phyloP scores from a whole-genome alignment of 92 coral and sea anemone species.

The Zoanthus gigantus region DNA sequence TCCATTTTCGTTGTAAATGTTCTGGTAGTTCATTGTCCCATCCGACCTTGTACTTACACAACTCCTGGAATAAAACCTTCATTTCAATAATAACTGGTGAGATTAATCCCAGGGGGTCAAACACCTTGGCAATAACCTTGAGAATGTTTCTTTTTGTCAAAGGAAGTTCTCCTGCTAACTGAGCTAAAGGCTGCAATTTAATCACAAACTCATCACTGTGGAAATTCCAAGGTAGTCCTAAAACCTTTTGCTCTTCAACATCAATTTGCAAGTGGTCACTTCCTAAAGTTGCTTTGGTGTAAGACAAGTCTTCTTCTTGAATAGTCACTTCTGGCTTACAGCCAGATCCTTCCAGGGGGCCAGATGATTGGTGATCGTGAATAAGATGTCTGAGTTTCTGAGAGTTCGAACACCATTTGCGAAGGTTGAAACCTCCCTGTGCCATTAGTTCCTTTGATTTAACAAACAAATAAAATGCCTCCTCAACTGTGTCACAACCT shows the following conservation, averaged over 20 bases:
- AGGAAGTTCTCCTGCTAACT: slow-evolving; percentile 51
- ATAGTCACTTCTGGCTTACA: slow-evolving; percentile 10
- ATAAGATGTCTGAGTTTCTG: slow-evolving; percentile 36
- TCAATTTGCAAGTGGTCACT: slow-evolving; percentile 1
- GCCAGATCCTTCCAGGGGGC: slow-evolving; percentile 13
- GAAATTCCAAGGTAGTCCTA: slow-evolving; percentile 54
- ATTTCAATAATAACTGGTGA: slow-evolving; percentile 20
- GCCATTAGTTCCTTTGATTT: slow-evolving; percentile 58
- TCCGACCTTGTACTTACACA: slow-evolving; percentile 1
- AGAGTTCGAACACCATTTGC: slow-evolving; percentile 54
- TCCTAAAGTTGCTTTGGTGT: slow-evolving; percentile 42
- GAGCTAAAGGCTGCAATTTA: slow-evolving; percentile 42
- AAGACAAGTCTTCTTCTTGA: slow-evolving; percentile 43
- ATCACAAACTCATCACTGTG: slow-evolving; percentile 57
- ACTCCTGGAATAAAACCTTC: slow-evolving; percentile 15
- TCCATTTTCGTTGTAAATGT: slow-evolving; percentile 18
- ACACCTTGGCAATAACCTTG: neutral
- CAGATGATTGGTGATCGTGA: slow-evolving; percentile 27
- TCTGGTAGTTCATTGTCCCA: slow-evolving; percentile 23
- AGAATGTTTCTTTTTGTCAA: slow-evolving; percentile 38
- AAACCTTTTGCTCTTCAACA: slow-evolving; percentile 44
- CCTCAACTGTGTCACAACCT: slow-evolving; percentile 33
- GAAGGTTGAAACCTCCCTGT: slow-evolving; percentile 68
- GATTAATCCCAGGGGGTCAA: slow-evolving; percentile 12
- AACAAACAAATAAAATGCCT: slow-evolving; percentile 53